These are phyloP conservation scores for Clavelina lepadiformis DNA, from an alignment of 23 tunicate species.

Conservation along the genomic window DNA sequence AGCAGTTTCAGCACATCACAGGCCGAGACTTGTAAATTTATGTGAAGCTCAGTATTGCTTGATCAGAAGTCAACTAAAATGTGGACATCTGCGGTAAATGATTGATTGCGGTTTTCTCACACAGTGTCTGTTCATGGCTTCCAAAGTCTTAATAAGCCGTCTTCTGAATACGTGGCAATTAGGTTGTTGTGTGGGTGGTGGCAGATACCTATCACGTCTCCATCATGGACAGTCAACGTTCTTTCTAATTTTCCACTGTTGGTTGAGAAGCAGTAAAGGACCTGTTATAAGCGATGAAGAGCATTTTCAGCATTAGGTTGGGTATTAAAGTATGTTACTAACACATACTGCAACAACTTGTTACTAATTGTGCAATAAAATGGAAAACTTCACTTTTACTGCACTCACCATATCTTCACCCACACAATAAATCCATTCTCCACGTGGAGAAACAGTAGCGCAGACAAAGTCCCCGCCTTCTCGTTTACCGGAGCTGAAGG, in stretches of 20 bases:
- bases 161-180: conserved; percentile 89
- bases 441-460: conserved; percentile 90
- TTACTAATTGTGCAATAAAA: neutral
- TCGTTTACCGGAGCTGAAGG: conserved; percentile 92
- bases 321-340: neutral
- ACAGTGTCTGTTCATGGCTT: conserved; percentile 54
- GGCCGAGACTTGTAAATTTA: too few relatives aligned
- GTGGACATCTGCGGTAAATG: too few relatives aligned
- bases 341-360: neutral
- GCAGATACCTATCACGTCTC: conserved; percentile 83
- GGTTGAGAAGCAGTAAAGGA: conserved; percentile 86
- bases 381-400: too few relatives aligned
- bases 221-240: conserved; percentile 87
- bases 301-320: neutral
- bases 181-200: conserved; percentile 95
- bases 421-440: conserved; percentile 96
- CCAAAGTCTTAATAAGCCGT: conserved; percentile 89
- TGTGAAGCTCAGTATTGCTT: too few relatives aligned
- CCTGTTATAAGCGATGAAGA: conserved; percentile 26
- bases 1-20: too few relatives aligned
- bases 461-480: conserved; percentile 97
- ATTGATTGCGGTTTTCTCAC: too few relatives aligned
- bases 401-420: conserved; percentile 86
- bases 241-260: conserved; percentile 84
- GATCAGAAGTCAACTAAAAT: too few relatives aligned